Percentiles rank a stretch among this genome's conserved stretches.
These are phyloP conservation scores for Potorous gilbertii DNA, from an alignment of 2,797 vertebrate species.

Conservation along the genomic window DNA sequence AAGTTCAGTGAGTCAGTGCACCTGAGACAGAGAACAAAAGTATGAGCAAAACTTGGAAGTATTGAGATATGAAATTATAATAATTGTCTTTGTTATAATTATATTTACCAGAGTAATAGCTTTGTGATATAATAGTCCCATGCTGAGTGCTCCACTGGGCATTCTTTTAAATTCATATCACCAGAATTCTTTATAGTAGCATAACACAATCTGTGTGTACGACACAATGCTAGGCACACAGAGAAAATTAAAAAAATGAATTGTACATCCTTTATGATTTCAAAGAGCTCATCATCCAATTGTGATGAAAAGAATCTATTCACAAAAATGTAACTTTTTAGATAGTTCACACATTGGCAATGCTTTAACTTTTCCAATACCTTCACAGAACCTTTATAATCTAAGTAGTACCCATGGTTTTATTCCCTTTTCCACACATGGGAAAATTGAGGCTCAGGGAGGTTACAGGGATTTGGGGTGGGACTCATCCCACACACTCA, in stretches of 20 bases:
- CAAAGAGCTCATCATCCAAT: background rate
- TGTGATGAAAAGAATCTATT: too few species aligned
- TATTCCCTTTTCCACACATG: too few species aligned
- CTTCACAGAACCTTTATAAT: too few species aligned
- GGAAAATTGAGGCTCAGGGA: too few species aligned
- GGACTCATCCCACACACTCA: too few species aligned
- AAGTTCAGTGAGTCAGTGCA: background rate
- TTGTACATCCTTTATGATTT: background rate
- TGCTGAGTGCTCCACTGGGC: background rate
- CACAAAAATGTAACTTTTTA: too few species aligned
- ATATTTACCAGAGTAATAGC: background rate
- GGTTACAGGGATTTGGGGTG: too few species aligned
- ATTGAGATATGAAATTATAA: background rate
- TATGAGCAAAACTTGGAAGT: background rate
- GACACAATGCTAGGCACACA: background rate
- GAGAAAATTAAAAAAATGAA: background rate
- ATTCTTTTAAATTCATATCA: background rate
- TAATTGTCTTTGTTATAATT: constrained; percentile 1
- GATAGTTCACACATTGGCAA: too few species aligned
- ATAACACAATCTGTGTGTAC: background rate
- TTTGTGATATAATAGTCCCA: background rate
- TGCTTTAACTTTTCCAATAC: too few species aligned
- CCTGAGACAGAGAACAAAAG: background rate
- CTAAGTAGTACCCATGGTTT: too few species aligned
- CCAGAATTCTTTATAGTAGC: background rate